Evolutionary conservation across 2,113 vertebrate species (phyloP).

Genomic region (Trematocara stigmaticum): DNA sequence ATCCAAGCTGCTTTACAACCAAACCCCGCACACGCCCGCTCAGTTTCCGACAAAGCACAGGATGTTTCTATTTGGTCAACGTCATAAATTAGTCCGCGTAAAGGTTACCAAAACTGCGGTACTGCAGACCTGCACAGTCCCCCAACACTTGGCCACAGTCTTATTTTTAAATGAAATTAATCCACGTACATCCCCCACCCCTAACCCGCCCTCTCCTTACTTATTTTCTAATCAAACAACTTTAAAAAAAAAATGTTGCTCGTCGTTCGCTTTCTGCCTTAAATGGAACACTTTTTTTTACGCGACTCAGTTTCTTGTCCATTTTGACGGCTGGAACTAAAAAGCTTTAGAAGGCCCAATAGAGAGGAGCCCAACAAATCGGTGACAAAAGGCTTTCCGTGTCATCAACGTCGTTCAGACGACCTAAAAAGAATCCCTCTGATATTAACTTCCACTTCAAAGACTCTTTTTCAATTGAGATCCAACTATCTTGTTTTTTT

Average conservation of each 20-base stretch:
- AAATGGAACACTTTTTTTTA: conserved; percentile 40
- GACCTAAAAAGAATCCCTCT: conserved; percentile 90
- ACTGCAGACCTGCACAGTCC: background rate
- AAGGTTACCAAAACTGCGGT: conserved; percentile 2
- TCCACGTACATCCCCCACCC: accelerated
- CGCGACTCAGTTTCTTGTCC: conserved; percentile 63
- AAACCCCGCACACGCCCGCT: background rate
- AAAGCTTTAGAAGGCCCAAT: conserved; percentile 77
- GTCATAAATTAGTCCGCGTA: conserved; percentile 1
- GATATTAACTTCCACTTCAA: conserved; percentile 98
- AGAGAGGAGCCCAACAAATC: conserved; percentile 91
- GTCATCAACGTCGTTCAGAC: conserved; percentile 97
- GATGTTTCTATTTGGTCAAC: conserved; percentile 2
- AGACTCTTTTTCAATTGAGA: conserved; percentile 93
- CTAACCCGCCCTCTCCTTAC: background rate
- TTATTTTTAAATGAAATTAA: background rate
- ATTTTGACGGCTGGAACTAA: conserved; percentile 82
- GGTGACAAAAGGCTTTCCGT: conserved; percentile 94
- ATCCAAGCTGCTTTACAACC: background rate
- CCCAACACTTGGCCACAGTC: background rate
- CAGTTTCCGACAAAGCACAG: background rate
- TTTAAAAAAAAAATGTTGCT: background rate
- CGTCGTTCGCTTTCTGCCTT: conserved; percentile 17
- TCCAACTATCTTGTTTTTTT: conserved; percentile 83
- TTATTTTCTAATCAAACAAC: background rate